Base-by-base conservation (phyloP, 2,888 invertebrate species). In the Chorisops tibialis region DNA sequence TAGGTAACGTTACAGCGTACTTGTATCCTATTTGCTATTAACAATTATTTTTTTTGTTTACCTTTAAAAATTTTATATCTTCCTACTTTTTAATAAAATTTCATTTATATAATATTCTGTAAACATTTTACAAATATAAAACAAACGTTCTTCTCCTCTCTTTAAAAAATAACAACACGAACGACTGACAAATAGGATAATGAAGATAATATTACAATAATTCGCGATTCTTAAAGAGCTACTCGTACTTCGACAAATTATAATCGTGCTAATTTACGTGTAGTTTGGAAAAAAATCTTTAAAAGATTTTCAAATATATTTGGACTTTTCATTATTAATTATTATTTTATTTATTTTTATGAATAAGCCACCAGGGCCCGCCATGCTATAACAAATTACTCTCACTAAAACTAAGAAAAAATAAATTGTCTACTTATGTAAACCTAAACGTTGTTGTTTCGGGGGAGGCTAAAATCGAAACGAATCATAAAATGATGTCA, bases 111-210 rank as follows among this genome's bases (percentile, higher is more conserved):
- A 35, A 24, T 30, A 7, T 56, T 35, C 11, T 56, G 14, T 56
- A 43, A 43, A 56, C 19, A 56, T 43, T 56, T 56, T 56, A 56
- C 45, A 56, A 56, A 56, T 56, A 56, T 19, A 56, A 56, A 56
- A 56, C 56, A 56, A 56, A 56, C 22, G 30, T 30, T 30, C 30
- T 30, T n/a, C n/a, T 56, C n/a, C 5, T 56, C 18, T 43, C 9
- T 45, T 30, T 45, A 56, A 39, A 45, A 16, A 41, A 56, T 30
- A 56, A 56, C 18, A 35, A 56, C 56, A 56, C 43, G 43, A 56
- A 35, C 49, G 14, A 38, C 51, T 18, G 12, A 45, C 56, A 39
- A 30, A 14, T 5, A 24, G 30, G 30, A 30, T 30, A 30, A 9
- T 30, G 30, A 30, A 30, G n/a, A n/a, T n/a, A n/a, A n/a, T n/a